Percentiles rank a stretch among this genome's conserved stretches.
These are phyloP conservation scores for Intellagama lesueurii DNA, from an alignment of 2,797 vertebrate species.

Conservation along the genomic window DNA sequence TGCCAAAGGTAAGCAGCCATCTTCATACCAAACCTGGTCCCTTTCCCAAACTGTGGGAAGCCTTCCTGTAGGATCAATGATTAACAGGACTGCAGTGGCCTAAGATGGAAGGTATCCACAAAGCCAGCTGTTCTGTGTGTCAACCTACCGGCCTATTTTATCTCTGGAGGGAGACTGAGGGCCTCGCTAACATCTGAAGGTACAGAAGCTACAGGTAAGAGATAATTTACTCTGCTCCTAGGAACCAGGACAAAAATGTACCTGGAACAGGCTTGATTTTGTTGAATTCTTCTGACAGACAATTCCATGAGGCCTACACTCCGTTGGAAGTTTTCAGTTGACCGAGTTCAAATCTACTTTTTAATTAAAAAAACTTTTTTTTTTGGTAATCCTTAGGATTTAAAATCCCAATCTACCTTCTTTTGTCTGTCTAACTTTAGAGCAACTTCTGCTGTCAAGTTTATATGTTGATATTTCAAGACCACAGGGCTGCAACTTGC, in stretches of 20 bases:
- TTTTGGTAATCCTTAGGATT: background rate
- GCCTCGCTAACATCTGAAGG: background rate
- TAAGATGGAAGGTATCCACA: background rate
- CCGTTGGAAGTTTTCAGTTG: background rate
- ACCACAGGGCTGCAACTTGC: background rate
- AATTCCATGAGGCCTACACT: background rate
- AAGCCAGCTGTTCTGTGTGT: background rate
- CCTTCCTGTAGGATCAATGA: background rate
- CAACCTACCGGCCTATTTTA: background rate
- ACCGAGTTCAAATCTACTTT: background rate
- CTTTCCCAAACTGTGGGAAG: background rate
- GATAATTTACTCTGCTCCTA: background rate
- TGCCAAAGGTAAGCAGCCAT: background rate
- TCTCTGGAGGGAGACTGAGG: background rate
- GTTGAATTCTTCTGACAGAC: background rate
- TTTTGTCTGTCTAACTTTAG: background rate
- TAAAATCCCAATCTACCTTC: background rate
- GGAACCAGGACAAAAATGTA: background rate
- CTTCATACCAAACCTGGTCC: background rate
- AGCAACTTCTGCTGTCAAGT: background rate
- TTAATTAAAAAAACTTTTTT: background rate
- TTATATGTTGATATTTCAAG: background rate
- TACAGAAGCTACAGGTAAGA: background rate
- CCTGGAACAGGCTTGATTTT: background rate
- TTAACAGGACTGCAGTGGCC: background rate